Base-by-base conservation (phyloP, 2,888 invertebrate genomes). In the Schizotus pectinicornis region DNA sequence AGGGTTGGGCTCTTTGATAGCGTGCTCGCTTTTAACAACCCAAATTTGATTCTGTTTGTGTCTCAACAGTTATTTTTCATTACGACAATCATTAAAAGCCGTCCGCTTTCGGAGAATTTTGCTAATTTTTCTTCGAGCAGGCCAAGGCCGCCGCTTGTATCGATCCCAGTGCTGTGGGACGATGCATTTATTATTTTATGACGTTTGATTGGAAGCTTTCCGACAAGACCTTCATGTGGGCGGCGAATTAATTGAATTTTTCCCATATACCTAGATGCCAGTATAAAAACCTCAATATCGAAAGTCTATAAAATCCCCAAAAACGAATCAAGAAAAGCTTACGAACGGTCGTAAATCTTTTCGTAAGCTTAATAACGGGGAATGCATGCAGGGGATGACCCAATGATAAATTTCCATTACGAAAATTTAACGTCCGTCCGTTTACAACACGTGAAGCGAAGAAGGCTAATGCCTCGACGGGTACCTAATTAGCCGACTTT, bases 341-440 rank as follows among this genome's bases (percentile, higher is more conserved):
- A 37, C 37, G 14, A 52, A 53, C 37, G 39, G 9, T 22, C 53
- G 46, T 53, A 53, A 55, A 55, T 55, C 48, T 48, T 48, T 33
- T 22, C 30, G 41, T 32, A 8, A 22, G 22, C 5, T 22, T 22
- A 22, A 22, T 22, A 22, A 5, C 22, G 22, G 22, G 22, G 5
- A 22, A 22, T 22, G 22, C 22, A 22, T 22, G 22, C 22, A 5
- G 22, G 22, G 22, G 22, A 22, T 22, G 22, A 22, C 22, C 14
- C 7, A 12, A 30, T 42, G 3, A 56, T 54, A 54, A 54, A 54
- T 54, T 47, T 35, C 54, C 48, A 54, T 54, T 54, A 47, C 42
- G n/a, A 41, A 54, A 54, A 41, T 54, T 33, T 35, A 47, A 54
- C 41, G 31, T 34, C 35, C 35, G 32, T 22, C 32, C 22, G 32